Conservation (phyloP, 2,797 vertebrate genomes). For the Premnoplex brunnescens region DNA sequence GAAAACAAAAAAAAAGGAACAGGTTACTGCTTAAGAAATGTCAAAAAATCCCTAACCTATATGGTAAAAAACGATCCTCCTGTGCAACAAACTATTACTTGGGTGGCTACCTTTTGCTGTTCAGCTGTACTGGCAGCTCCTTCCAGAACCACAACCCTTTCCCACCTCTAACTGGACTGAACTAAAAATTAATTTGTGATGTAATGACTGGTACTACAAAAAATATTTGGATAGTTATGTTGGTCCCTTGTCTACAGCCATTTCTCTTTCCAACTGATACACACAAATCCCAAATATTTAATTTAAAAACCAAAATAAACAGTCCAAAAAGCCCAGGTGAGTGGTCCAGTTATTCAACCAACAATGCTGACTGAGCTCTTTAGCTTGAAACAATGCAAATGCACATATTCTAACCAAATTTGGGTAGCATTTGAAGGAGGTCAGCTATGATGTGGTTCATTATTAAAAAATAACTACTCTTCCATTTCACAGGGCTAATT, state of each 20-base stretch:
- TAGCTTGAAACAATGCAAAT: background rate
- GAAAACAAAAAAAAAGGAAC: conserved; percentile 34
- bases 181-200: background rate
- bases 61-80: background rate
- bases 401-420: background rate
- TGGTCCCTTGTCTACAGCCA: background rate
- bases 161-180: background rate
- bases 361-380: background rate
- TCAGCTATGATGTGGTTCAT: background rate
- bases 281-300: background rate
- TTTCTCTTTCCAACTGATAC: background rate
- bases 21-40: background rate
- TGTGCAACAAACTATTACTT: background rate
- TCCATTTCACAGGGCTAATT: background rate
- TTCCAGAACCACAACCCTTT: background rate
- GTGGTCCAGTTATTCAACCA: background rate
- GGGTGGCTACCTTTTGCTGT: background rate
- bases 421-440: background rate
- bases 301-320: background rate
- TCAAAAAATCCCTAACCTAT: background rate
- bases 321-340: background rate
- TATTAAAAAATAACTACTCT: background rate
- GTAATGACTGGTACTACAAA: background rate
- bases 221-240: background rate
- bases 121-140: background rate